A percentile compares a stretch with the other conserved stretches of the same genome.
phyloP scores from a whole-genome alignment of 2,888 invertebrate species.

The Pemphredon lugubris region DNA sequence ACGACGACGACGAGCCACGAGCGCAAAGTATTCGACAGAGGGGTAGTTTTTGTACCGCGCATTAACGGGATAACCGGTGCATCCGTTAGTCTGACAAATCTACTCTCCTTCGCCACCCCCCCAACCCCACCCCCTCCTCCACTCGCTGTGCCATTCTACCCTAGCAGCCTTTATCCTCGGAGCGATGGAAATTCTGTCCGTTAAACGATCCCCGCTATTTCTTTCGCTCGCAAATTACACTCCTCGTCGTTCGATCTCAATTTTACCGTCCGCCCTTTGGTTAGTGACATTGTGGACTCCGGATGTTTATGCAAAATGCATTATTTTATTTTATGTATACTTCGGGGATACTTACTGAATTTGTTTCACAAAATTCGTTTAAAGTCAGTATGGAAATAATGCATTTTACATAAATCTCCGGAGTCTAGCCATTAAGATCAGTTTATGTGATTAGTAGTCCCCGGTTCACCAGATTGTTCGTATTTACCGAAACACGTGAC shows the following conservation, averaged over 20 bases:
- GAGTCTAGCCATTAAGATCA: neutral
- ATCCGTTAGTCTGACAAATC: constrained; percentile 64
- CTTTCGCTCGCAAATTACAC: constrained; percentile 3
- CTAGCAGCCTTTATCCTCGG: constrained; percentile 26
- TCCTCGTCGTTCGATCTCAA: constrained; percentile 2
- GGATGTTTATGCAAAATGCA: too few species aligned
- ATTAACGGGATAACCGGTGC: constrained; percentile 61
- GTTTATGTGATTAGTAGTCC: neutral
- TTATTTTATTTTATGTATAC: neutral
- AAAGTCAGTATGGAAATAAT: too few species aligned
- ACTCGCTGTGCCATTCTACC: constrained; percentile 47
- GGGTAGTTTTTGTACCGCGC: constrained; percentile 52
- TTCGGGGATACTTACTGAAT: neutral
- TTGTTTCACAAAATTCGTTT: too few species aligned
- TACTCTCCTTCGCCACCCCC: constrained; percentile 39
- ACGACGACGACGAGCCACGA: neutral
- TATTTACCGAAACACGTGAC: too few species aligned
- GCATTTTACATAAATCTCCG: too few species aligned
- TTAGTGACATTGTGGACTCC: neutral
- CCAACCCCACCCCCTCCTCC: too few species aligned
- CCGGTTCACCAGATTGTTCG: too few species aligned
- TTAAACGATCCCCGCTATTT: constrained; percentile 16
- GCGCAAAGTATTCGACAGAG: constrained; percentile 4
- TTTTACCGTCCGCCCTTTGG: neutral
- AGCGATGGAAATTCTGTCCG: constrained; percentile 6